Evolutionary conservation across 1,140 invertebrate genomes (phyloP).

Genomic region (Neuroterus valhalla): DNA sequence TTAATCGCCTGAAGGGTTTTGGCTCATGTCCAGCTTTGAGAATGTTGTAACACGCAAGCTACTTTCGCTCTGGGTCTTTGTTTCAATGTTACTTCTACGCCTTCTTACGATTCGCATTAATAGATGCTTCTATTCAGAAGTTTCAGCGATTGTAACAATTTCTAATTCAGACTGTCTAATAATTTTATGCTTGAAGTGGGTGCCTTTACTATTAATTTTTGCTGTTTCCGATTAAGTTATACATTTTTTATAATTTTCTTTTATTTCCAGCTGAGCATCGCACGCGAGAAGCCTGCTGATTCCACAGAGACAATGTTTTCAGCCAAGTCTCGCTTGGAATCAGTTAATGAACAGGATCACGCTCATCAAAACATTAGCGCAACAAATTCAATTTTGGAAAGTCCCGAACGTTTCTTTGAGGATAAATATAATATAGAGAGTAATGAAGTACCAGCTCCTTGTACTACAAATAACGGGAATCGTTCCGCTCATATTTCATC

Average conservation of each 20-base stretch:
- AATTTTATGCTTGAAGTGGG: too few species aligned
- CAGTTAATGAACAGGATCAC: constrained; percentile 38
- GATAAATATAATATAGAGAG: constrained; percentile 26
- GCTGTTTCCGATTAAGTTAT: too few species aligned
- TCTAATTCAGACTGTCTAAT: too few species aligned
- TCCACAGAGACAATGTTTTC: constrained; percentile 69
- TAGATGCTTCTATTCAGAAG: too few species aligned
- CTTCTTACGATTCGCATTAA: too few species aligned
- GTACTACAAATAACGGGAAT: constrained; percentile 48
- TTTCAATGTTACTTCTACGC: too few species aligned
- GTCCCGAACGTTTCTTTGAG: constrained; percentile 31
- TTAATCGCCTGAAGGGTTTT: too few species aligned
- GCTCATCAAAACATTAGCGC: constrained; percentile 10
- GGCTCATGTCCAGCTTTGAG: too few species aligned
- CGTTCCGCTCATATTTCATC: not conserved
- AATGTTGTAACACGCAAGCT: too few species aligned
- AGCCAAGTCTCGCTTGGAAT: constrained; percentile 43
- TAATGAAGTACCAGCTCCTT: constrained; percentile 47
- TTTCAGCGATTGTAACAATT: too few species aligned
- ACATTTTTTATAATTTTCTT: not conserved
- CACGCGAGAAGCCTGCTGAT: constrained; percentile 60
- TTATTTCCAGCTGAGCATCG: constrained; percentile 57
- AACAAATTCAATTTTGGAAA: constrained; percentile 41
- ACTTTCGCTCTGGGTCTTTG: too few species aligned
- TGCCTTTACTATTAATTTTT: too few species aligned